Conservation (phyloP, 2,797 vertebrate genomes). For the Notolepis coatsorum region DNA sequence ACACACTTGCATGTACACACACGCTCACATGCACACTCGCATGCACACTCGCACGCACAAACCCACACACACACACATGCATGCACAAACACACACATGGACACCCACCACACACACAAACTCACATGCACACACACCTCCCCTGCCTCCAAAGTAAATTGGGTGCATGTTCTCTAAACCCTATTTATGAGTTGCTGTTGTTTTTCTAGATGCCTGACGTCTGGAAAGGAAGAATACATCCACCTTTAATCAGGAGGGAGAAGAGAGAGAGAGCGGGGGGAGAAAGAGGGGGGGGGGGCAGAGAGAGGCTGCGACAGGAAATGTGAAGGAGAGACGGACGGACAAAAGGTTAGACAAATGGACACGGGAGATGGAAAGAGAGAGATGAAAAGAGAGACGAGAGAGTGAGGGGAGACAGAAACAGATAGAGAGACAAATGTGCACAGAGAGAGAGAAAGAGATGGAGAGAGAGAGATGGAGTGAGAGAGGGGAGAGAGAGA, state of each 20-base stretch:
- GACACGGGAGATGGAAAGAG: slow-evolving; percentile 20
- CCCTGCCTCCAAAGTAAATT: slow-evolving; percentile 71
- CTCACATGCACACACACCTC: slow-evolving; percentile 18
- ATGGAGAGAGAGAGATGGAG: slow-evolving; percentile 18
- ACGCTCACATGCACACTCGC: slow-evolving; percentile 21
- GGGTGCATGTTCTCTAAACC: slow-evolving; percentile 76
- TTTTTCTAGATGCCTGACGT: slow-evolving; percentile 64
- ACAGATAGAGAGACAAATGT: slow-evolving; percentile 46
- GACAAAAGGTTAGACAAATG: slow-evolving; percentile 40
- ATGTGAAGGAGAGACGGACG: slow-evolving; percentile 33
- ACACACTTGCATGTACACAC: not conserved
- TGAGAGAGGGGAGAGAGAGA: slow-evolving; percentile 36
- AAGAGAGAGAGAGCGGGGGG: slow-evolving; percentile 6
- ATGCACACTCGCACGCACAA: slow-evolving; percentile 24
- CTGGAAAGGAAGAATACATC: slow-evolving; percentile 62
- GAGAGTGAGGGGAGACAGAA: slow-evolving; percentile 39
- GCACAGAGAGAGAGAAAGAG: too few relatives aligned
- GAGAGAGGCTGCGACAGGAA: slow-evolving; percentile 29
- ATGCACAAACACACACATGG: not conserved
- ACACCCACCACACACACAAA: slow-evolving; percentile 10
- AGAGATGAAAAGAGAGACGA: slow-evolving; percentile 51
- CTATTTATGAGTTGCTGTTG: slow-evolving; percentile 73
- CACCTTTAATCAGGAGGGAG: slow-evolving; percentile 36
- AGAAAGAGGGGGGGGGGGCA: slow-evolving; percentile 40
- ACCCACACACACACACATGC: slow-evolving; percentile 47